phyloP scores from a whole-genome alignment of 2,888 invertebrate genomes.

The Aelia acuminata region DNA sequence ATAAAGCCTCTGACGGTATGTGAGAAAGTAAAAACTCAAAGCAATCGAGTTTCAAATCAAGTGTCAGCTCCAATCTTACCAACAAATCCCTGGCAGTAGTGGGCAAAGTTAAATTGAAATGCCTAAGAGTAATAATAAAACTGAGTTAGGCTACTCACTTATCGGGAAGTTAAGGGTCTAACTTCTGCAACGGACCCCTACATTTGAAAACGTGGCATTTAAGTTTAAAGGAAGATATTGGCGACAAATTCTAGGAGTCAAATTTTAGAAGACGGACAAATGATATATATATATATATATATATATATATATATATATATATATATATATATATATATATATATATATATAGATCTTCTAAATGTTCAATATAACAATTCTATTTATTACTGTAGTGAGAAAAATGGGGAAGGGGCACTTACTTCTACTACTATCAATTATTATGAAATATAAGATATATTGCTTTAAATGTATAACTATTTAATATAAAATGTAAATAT shows the following conservation, averaged over 20 bases:
- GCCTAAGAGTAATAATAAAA: slow-evolving; percentile 30
- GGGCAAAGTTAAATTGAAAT: slow-evolving; percentile 44
- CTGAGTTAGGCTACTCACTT: slow-evolving; percentile 23
- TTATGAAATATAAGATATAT: too few species aligned
- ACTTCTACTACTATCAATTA: too few species aligned
- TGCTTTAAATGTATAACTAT: too few species aligned
- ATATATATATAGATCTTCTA: too few species aligned
- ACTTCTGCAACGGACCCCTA: neutral
- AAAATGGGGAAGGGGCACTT: too few species aligned
- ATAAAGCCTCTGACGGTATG: neutral
- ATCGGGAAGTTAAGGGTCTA: neutral
- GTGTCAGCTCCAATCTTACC: slow-evolving; percentile 23
- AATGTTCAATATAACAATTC: too few species aligned
- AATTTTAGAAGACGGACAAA: neutral
- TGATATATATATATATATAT: too few species aligned
- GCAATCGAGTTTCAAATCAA: slow-evolving; percentile 18
- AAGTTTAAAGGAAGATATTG: neutral
- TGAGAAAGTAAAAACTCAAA: neutral
- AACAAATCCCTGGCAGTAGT: slow-evolving; percentile 29
- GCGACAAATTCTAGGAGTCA: neutral
- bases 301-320: too few species aligned
- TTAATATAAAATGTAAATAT: too few species aligned
- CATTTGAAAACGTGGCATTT: neutral
- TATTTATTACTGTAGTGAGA: too few species aligned
- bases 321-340: too few species aligned